phyloP scores from a whole-genome alignment of 2,797 vertebrate species.

The Halcyon chelicuti region DNA sequence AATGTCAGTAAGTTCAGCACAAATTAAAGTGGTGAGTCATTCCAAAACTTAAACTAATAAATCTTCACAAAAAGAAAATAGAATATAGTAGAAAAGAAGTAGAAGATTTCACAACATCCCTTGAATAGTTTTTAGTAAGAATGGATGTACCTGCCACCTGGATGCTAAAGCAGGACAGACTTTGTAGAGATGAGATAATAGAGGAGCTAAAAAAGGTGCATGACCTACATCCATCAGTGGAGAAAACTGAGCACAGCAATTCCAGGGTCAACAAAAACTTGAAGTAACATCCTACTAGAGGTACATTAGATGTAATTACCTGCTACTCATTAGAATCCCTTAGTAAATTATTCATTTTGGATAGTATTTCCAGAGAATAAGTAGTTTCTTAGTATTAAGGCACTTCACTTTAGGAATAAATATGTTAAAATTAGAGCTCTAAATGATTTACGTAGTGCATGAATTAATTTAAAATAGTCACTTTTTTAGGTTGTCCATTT shows the following conservation, averaged over 20 bases:
- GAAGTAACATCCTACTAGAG: neutral
- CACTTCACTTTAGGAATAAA: neutral
- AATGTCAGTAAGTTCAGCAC: neutral
- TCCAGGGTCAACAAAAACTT: neutral
- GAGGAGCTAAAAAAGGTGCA: neutral
- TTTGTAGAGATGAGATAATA: neutral
- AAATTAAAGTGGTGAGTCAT: neutral
- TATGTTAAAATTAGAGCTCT: neutral
- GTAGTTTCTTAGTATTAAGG: neutral
- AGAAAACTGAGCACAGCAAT: neutral
- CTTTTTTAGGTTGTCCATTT: conserved; percentile 40
- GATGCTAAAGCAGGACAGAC: neutral
- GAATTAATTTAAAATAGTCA: neutral
- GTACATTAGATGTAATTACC: neutral
- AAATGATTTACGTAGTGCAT: neutral
- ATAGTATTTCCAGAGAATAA: neutral
- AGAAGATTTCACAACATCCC: neutral
- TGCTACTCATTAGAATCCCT: neutral
- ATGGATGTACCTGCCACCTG: neutral
- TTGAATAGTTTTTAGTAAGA: neutral
- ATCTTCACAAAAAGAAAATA: neutral
- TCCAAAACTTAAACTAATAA: neutral
- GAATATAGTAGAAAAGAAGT: neutral
- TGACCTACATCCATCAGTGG: neutral
- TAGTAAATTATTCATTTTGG: neutral